Evolutionary conservation across 2,888 invertebrate genomes (phyloP).

Genomic region (Epiblema foenella): DNA sequence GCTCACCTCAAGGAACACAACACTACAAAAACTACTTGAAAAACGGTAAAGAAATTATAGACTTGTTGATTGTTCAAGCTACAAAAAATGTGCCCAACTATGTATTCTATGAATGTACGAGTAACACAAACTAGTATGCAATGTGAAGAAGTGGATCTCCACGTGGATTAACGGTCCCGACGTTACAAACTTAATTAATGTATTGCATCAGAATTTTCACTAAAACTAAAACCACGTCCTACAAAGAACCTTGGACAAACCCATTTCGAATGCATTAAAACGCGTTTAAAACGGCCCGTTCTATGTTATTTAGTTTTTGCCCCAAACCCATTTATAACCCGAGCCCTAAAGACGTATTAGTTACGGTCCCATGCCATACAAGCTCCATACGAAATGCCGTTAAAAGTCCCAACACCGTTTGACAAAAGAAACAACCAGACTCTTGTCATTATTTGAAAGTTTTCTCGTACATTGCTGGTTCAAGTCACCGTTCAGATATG

Average conservation of each 20-base stretch:
- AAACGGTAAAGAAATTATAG: no score
- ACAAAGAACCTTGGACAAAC: slow-evolving; percentile 33
- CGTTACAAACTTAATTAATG: neutral
- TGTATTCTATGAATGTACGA: neutral
- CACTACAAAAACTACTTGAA: no score
- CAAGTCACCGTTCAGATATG: neutral
- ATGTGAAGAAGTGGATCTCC: neutral
- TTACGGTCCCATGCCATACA: slow-evolving; percentile 67
- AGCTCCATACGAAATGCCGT: slow-evolving; percentile 36
- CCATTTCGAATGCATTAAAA: slow-evolving; percentile 39
- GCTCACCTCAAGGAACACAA: no score
- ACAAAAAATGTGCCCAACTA: no score
- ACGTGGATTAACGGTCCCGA: neutral
- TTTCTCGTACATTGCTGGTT: slow-evolving; percentile 9
- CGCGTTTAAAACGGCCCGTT: slow-evolving; percentile 51
- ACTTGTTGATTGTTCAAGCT: no score
- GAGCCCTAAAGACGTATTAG: slow-evolving; percentile 74
- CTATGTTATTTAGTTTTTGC: slow-evolving; percentile 66
- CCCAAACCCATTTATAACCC: slow-evolving; percentile 54
- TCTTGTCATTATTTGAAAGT: neutral
- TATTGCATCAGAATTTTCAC: neutral
- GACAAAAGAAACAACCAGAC: slow-evolving; percentile 27
- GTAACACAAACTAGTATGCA: neutral
- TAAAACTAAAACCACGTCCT: slow-evolving; percentile 11
- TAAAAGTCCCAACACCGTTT: slow-evolving; percentile 37